A percentile compares a stretch with the other conserved stretches of the same genome.
These are phyloP conservation scores for Empis livida DNA, from an alignment of 2,888 invertebrate species.

Conservation along the genomic window DNA sequence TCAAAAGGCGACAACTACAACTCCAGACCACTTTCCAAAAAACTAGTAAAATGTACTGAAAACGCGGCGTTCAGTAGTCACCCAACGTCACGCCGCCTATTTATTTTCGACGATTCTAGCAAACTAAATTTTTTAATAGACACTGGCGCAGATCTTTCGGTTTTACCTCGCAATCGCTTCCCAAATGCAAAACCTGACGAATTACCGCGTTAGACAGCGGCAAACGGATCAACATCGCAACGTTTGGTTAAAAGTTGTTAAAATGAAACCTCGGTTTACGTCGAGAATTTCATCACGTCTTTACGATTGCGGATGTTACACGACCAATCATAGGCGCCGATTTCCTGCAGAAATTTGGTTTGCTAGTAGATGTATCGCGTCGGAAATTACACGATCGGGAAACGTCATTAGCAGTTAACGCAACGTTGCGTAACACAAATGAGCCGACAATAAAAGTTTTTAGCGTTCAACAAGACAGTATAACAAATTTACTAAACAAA, in stretches of 20 bases:
- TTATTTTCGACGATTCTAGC: background rate
- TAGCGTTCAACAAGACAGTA: background rate
- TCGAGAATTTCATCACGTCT: slow-evolving; percentile 3
- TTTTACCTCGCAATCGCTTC: background rate
- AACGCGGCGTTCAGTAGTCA: background rate
- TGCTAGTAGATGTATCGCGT: slow-evolving; percentile 1
- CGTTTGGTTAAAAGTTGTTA: background rate
- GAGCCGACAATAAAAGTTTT: background rate
- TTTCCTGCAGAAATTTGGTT: slow-evolving; percentile 6
- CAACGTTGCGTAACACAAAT: background rate
- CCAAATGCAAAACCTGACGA: background rate
- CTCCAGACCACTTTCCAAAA: background rate
- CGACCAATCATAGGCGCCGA: slow-evolving; percentile 10
- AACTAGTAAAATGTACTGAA: background rate
- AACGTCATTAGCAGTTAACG: background rate
- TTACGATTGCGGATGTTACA: slow-evolving; percentile 7
- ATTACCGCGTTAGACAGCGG: background rate
- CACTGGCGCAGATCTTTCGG: background rate
- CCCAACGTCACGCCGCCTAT: background rate
- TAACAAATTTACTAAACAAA: background rate
- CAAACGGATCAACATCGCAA: background rate
- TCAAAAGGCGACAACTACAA: no score
- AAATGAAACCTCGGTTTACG: background rate
- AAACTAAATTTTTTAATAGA: background rate
- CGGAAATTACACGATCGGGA: background rate